Evolutionary conservation across 2,888 invertebrate species (phyloP), one percentile per base, ranked within the genome.

Genomic region (Drosophila dives): DNA sequence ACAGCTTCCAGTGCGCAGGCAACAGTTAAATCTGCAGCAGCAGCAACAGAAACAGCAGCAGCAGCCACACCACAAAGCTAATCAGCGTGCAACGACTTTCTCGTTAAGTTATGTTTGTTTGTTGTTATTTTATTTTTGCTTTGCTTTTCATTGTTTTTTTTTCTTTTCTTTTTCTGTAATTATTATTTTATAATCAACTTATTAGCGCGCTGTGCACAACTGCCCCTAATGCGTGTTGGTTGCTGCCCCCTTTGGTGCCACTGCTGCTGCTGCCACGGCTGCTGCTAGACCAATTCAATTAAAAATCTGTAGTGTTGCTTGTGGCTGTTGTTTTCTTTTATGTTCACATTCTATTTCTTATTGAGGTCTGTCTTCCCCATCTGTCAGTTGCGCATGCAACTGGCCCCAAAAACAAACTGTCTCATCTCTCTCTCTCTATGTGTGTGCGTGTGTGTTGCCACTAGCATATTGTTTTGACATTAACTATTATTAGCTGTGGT

Each of bases 31-130:
- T 68, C 68, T 72, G 67, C 73, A 29, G 17, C 53, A 29, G 53
- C 15, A 51, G 54, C 48, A 38, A 45, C 63, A n/a, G 8, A 26
- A 23, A 23, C 55, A 45, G 55, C 51, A 32, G 20, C 42, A 29
- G 58, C 61, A 17, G 64, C 56, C 68, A 66, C 77, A 81, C 87
- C 85, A 81, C 87, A 86, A 85, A 86, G 83, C 83, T 87, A 86
- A 86, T 86, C 87, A 86, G 85, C 87, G 87, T 85, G 85, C 87
- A 85, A 85, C 85, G 87, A 86, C 85, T 87, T 85, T 87, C 85
- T 85, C 85, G 87, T 85, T 86, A 80, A 69, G 11, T 49, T 53
- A 62, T 62, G 45, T 42, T 53, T 32, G 20, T n/a, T 53, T 51
- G 42, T 54, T 33, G 23, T 32, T 61, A 38, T 53, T 63, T 42